Base-by-base conservation (phyloP, 2,797 vertebrate genomes). In the Macropus fuliginosus region DNA sequence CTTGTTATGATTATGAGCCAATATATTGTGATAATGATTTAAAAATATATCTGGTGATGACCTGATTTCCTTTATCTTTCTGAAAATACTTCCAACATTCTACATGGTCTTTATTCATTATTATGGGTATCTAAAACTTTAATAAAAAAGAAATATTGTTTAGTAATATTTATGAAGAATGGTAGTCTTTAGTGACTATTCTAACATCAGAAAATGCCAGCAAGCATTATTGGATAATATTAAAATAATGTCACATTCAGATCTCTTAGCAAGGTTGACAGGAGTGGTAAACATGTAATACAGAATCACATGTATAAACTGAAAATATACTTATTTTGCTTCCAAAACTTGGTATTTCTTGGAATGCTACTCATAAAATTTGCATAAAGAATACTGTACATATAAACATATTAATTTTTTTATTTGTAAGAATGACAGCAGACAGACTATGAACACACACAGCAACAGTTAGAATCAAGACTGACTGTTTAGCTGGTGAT, bases 371-470 rank as follows among this genome's bases (percentile, higher is more conserved):
- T 94, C 54, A 92, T 3, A 95, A 54, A 54, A 92, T 91, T 97
- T 95, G 16, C 93, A 91, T 55, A 34, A 96, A 87, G 34, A 92
- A 90, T 56, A 95, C 4, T 54, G 62, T 94, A 91, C 29, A 93
- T 21, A 94, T 94, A 93, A 95, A 95, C 54, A 13, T 92, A 96
- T 95, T 96, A 95, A 93, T 95, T 96, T 91, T 87, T 96, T 92
- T 93, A 93, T 94, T 97, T 97, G 74, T 90, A 97, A 94, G 56
- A 96, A 90, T 95, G 91, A 97, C 54, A 96, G 93, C 89, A 93
- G 87, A 90, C 57, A 93, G 18, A 90, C 87, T 93, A 96, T 1
- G 34, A 59, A 94, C 57, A 92, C 0, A 0, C 11, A 92, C 66
- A 96, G 94, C 93, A 92, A 94, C 18, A 50, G 91, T 62, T 46